Evolutionary conservation across 1,140 invertebrate genomes (phyloP).

Genomic region (Drosophila biarmipes): DNA sequence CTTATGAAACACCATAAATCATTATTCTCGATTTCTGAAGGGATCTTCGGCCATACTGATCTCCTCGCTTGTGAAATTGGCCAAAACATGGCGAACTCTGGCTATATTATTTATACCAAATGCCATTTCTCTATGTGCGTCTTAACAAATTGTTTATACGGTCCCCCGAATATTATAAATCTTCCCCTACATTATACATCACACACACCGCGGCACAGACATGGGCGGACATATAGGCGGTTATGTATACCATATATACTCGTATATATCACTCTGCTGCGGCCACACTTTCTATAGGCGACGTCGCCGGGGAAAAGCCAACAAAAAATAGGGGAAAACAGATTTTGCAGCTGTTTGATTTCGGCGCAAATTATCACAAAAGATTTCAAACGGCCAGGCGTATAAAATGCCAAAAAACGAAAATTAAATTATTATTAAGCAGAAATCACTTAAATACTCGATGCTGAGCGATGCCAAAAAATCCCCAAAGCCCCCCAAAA

Average conservation of each 20-base stretch:
- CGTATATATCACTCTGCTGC: constrained; percentile 37
- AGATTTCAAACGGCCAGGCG: constrained; percentile 35
- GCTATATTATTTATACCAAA: constrained; percentile 57
- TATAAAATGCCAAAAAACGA: constrained; percentile 20
- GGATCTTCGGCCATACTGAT: constrained; percentile 22
- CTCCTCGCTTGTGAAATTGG: constrained; percentile 42
- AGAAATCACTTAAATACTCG: constrained; percentile 74
- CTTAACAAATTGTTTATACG: constrained; percentile 79
- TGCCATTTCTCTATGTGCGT: constrained; percentile 60
- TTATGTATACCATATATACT: constrained; percentile 8
- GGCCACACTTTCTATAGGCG: constrained; percentile 74
- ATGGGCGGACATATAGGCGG: constrained; percentile 32
- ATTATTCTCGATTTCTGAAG: constrained; percentile 25
- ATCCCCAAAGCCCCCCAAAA: constrained; percentile 17
- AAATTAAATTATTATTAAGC: constrained; percentile 69
- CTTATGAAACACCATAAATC: constrained; percentile 41
- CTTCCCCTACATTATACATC: constrained; percentile 51
- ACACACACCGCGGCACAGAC: constrained; percentile 25
- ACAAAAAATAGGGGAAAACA: constrained; percentile 41
- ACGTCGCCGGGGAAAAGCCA: constrained; percentile 43
- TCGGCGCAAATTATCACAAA: constrained; percentile 78
- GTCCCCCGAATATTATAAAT: constrained; percentile 68
- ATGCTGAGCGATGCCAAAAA: constrained; percentile 47
- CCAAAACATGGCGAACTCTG: constrained; percentile 36
- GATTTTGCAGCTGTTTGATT: constrained; percentile 80